A percentile compares a stretch with the other conserved stretches of the same genome.
Conservation (phyloP, 2,888 invertebrate species). For the Apamea crenata region DNA sequence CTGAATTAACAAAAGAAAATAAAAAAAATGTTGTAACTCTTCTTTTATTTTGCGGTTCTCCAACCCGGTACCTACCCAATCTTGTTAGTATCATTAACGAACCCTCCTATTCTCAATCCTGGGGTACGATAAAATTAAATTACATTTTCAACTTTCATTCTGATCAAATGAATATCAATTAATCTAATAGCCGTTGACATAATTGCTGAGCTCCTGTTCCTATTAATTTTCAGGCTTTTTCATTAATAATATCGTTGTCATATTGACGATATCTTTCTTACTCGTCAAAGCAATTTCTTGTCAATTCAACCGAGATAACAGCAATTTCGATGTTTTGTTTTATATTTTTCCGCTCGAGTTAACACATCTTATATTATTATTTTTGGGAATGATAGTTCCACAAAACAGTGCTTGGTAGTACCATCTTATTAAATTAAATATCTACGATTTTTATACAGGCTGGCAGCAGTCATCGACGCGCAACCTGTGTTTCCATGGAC, state of each 20-base stretch:
- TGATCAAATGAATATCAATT: slow-evolving; percentile 34
- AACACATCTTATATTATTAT: neutral
- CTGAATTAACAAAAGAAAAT: neutral
- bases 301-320: slow-evolving; percentile 61
- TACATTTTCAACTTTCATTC: slow-evolving; percentile 25
- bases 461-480: neutral
- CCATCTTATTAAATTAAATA: neutral
- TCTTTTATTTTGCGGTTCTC: neutral
- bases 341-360: slow-evolving; percentile 38
- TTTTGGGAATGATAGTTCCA: neutral
- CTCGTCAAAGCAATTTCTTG: slow-evolving; percentile 40
- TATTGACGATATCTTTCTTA: slow-evolving; percentile 1
- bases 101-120: neutral
- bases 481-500: neutral
- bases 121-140: slow-evolving; percentile 29
- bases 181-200: slow-evolving; percentile 26
- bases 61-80: neutral
- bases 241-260: slow-evolving; percentile 16
- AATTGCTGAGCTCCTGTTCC: slow-evolving; percentile 17
- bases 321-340: slow-evolving; percentile 58
- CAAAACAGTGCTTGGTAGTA: neutral
- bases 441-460: neutral
- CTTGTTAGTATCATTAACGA: neutral
- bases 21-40: neutral
- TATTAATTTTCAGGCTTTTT: slow-evolving; percentile 20